Conservation (phyloP, 2,888 invertebrate species). For the Terebella lapidaria region DNA sequence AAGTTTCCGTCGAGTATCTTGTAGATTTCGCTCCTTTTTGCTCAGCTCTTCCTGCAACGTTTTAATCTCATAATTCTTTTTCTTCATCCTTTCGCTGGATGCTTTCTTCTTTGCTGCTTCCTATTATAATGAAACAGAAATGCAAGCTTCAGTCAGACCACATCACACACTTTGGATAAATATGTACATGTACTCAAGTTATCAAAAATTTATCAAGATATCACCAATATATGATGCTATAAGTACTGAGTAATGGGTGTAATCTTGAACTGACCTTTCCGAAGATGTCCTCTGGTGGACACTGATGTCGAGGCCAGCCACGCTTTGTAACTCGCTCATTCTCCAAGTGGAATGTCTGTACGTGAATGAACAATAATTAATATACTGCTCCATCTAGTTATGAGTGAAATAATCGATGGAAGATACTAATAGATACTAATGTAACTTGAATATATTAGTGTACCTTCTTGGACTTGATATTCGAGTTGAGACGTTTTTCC, state of each 20-base stretch:
- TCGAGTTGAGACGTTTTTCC: conserved; percentile 49
- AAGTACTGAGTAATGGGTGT: too few species aligned
- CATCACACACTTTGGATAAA: too few species aligned
- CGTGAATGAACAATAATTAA: background rate
- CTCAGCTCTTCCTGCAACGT: conserved; percentile 43
- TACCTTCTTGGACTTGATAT: conserved; percentile 52
- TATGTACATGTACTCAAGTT: too few species aligned
- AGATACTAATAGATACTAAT: too few species aligned
- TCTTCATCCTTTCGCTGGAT: conserved; percentile 36
- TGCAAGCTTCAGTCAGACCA: background rate
- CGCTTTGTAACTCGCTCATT: conserved; percentile 14
- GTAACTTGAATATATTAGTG: too few species aligned
- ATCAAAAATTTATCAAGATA: too few species aligned
- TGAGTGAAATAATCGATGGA: too few species aligned
- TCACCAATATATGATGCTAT: too few species aligned
- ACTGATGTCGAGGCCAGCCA: conserved; percentile 19
- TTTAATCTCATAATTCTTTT: conserved; percentile 49
- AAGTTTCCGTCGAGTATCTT: conserved; percentile 33
- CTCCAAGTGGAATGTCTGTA: conserved; percentile 25
- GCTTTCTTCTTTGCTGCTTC: conserved; percentile 31
- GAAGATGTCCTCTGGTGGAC: conserved; percentile 11
- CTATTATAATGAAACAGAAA: conserved; percentile 17
- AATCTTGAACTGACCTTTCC: conserved; percentile 6
- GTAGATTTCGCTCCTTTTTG: conserved; percentile 35
- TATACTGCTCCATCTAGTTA: background rate